These are phyloP conservation scores for Oryzias curvinotus DNA, from an alignment of 2,113 vertebrate species.

Conservation along the genomic window DNA sequence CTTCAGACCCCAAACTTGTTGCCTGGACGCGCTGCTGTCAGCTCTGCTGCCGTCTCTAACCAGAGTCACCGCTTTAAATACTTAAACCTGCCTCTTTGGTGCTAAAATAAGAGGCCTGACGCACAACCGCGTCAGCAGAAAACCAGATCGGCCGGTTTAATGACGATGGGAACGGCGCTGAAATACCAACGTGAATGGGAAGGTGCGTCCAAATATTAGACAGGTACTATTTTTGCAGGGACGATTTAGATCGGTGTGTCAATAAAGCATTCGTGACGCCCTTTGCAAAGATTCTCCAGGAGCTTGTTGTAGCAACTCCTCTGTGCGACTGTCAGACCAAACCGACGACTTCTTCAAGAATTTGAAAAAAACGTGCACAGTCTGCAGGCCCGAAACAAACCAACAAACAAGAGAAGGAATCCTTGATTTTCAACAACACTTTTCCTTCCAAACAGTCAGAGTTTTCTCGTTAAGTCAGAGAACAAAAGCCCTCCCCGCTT, in stretches of 20 bases:
- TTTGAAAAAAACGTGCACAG: too few relatives aligned
- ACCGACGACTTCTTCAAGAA: too few relatives aligned
- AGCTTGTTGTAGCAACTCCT: conserved; percentile 3
- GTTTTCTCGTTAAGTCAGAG: too few relatives aligned
- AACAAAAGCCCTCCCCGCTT: too few relatives aligned
- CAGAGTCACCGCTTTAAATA: conserved; percentile 28
- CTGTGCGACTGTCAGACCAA: too few relatives aligned
- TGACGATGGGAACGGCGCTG: not conserved
- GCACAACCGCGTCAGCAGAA: conserved; percentile 22
- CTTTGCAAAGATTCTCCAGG: conserved; percentile 2
- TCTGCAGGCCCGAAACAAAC: too few relatives aligned
- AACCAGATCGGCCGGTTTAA: conserved; percentile 45
- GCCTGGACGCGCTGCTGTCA: not conserved
- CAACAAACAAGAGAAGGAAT: too few relatives aligned
- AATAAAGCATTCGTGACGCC: not conserved
- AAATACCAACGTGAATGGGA: conserved; percentile 6
- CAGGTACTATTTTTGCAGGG: not conserved
- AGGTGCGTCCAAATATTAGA: conserved; percentile 2
- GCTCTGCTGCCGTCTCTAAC: not conserved
- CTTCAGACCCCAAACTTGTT: not conserved
- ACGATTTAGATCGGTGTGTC: conserved; percentile 7
- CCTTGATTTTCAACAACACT: too few relatives aligned
- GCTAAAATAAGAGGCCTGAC: conserved; percentile 52
- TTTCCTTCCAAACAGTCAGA: too few relatives aligned
- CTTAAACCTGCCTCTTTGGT: not conserved